Percentiles rank a stretch among this genome's conserved stretches.
Evolutionary conservation across 2,888 invertebrate genomes (phyloP).

Genomic region (Drosophila diplacantha): DNA sequence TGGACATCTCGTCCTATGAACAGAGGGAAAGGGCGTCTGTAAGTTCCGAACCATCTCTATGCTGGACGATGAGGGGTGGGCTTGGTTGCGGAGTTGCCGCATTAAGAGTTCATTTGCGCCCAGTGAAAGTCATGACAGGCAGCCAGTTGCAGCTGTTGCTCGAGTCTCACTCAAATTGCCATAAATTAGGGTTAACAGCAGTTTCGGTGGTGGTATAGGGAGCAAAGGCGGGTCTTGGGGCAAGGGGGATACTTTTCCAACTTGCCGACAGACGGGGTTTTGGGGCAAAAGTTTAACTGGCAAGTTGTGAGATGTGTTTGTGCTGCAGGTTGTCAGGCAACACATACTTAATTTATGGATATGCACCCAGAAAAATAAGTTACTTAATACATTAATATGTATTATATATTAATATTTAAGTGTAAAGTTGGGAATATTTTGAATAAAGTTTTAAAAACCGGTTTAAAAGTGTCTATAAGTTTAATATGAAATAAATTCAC

Average conservation of each 20-base stretch:
- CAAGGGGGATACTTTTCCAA: constrained; percentile 14
- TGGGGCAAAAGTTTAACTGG: constrained; percentile 21
- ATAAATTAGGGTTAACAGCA: constrained; percentile 67
- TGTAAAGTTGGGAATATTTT: neutral
- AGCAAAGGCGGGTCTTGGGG: neutral
- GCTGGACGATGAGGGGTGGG: constrained; percentile 1
- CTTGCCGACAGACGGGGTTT: constrained; percentile 32
- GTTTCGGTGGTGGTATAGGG: constrained; percentile 36
- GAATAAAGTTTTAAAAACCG: neutral
- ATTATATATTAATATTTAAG: neutral
- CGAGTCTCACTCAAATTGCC: constrained; percentile 61
- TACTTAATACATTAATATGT: neutral
- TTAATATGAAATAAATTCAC: no score
- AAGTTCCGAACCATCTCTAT: constrained; percentile 15
- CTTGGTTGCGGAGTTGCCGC: constrained; percentile 20
- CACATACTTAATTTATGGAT: neutral
- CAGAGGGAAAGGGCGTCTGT: constrained; percentile 10
- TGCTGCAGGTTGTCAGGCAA: constrained; percentile 5
- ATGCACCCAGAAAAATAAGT: neutral
- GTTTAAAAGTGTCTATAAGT: neutral
- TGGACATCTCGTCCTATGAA: constrained; percentile 87
- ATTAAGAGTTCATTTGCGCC: constrained; percentile 46
- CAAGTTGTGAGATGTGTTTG: constrained; percentile 15
- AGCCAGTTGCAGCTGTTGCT: constrained; percentile 45
- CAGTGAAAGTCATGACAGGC: constrained; percentile 31